Evolutionary conservation across 2,113 vertebrate species (phyloP), one percentile per base, ranked within the genome.

Genomic region (Alaudala cheleensis): DNA sequence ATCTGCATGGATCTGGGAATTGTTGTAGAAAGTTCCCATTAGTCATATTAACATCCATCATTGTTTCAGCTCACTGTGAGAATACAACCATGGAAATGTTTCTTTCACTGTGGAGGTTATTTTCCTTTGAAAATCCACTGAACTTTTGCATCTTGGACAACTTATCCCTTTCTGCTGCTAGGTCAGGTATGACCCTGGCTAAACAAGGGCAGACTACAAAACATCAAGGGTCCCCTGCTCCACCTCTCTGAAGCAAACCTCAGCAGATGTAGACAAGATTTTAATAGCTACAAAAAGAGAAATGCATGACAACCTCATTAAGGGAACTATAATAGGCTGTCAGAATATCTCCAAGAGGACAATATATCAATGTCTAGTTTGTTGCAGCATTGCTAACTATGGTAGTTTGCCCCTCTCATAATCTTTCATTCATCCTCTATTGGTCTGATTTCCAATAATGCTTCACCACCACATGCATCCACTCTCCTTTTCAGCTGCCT

Each of bases 221-320:
- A 96, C 79, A 88, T 11, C 47, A 74, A 92, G 64, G 17, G 19
- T 86, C 64, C 86, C 64, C 66, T 87, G 71, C 88, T 69, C 23
- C 28, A 53, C 60, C 58, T 87, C 79, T 86, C 93, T 93, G 91
- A 94, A 88, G 91, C 94, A 97, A 97, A 96, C 95, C 53, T 97
- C 88, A 96, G 98, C 98, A 98, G 98, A 98, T 98, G 98, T 96
- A 97, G 97, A 97, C 92, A 97, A 95, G 96, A 90, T 97, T 98
- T 98, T 98, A 97, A 98, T 98, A 96, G 97, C 96, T 92, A 95
- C 96, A 92, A 96, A 98, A 98, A 98, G 96, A 98, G 95, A 97
- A 97, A 97, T 94, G 97, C 98, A 98, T 97, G 97, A 98, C 97
- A 97, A 90, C 97, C 97, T 98, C 97, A 98, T 98, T 98, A 98